Base-by-base conservation (phyloP, 2,113 vertebrate genomes). In the Corydoras sp. region DNA sequence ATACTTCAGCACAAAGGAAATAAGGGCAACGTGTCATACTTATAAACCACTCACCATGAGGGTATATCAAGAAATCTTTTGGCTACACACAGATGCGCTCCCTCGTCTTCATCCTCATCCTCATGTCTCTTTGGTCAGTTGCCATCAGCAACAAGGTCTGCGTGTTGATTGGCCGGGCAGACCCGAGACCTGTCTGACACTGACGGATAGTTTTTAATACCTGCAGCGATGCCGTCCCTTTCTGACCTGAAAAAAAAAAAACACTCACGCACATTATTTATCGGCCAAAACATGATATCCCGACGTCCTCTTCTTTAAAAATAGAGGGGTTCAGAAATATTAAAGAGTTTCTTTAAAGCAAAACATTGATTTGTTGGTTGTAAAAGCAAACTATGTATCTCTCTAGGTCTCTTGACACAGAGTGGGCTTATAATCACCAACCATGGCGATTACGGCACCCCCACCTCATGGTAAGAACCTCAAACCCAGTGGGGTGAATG, bases 191-290 rank as follows among this genome's bases (percentile, higher is more conserved):
- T 68, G 75, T 81, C 81, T 82, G 80, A 81, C 77, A 78, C 80
- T 77, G 81, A 83, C 67, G 72, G 78, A 81, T 81, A 77, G 77
- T 78, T 83, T 82, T 82, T 82, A 82, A 82, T 82, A 79, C 77
- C 67, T 74, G 58, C 65, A 65, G 72, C 58, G 75, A 58, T 53
- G 75, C 69, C 63, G 65, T 67, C 66, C 71, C 75, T 70, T 74
- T 62, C 43, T 32, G 32, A 68, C 72, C 61, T 70, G 58, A 53
- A 31, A 65, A 14, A 50, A 60, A 63, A 24, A 51, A 72, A 14
- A 35, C 64, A 63, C 35, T 29, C 63, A 18, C 64, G 63, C 51
- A 32, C 50, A 80, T 76, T 76, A 71, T 71, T 62, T 70, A 71
- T 66, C 66, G 64, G 30, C 11, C 14, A 53, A 35, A 66, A 51